A percentile compares a stretch with the other conserved stretches of the same genome.
These are phyloP conservation scores for Pipa parva DNA, from an alignment of 2,113 vertebrate species.

Conservation along the genomic window DNA sequence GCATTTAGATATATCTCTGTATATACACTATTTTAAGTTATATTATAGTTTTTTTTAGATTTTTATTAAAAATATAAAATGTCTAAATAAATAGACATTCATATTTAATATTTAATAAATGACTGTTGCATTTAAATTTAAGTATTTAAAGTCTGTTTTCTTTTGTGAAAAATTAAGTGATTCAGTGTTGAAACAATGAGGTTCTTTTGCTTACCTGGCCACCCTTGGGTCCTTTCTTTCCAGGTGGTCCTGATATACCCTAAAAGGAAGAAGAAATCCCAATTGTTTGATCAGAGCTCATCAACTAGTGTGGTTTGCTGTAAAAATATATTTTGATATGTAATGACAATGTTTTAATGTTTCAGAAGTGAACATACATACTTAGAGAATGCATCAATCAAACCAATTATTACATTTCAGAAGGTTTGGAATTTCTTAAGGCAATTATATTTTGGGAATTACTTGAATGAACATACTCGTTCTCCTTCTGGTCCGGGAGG, in stretches of 20 bases:
- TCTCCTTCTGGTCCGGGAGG: slow-evolving; percentile 83
- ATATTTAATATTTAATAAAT: no score
- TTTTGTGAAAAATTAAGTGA: no score
- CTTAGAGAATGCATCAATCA: background rate
- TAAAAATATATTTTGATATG: background rate
- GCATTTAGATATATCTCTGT: no score
- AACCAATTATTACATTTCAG: background rate
- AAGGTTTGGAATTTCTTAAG: background rate
- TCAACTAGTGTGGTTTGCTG: background rate
- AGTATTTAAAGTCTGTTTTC: no score
- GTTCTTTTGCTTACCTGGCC: slow-evolving; percentile 81
- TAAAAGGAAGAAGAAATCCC: slow-evolving; percentile 53
- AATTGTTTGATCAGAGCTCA: slow-evolving; percentile 1
- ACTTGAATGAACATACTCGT: slow-evolving; percentile 68
- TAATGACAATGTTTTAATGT: background rate
- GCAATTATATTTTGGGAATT: background rate
- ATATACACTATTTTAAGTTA: no score
- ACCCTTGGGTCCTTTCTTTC: slow-evolving; percentile 85
- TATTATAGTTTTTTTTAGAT: no score
- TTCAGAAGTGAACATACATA: background rate
- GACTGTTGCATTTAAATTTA: no score
- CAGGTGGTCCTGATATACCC: slow-evolving; percentile 79
- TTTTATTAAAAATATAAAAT: no score
- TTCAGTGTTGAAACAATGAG: no score
- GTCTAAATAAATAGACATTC: no score